Percentiles rank a stretch among this genome's conserved stretches.
Conservation (phyloP, 2,797 vertebrate species). For the Argyrosomus regius region DNA sequence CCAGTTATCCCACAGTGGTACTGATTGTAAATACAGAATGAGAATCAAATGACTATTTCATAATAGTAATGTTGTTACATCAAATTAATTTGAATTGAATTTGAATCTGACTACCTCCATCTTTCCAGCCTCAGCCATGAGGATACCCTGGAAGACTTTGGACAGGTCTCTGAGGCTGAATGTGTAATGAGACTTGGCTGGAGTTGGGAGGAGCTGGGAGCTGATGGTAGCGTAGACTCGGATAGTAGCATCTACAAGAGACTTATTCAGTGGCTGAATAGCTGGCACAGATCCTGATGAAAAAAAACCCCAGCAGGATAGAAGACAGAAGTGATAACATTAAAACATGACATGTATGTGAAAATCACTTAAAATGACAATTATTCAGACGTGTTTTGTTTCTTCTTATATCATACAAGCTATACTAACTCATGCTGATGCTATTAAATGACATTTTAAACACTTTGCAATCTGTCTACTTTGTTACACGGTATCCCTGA, state of each 20-base stretch:
- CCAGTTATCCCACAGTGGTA: not conserved
- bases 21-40: not conserved
- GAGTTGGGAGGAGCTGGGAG: constrained; percentile 94
- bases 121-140: constrained; percentile 89
- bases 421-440: not conserved
- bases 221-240: constrained; percentile 89
- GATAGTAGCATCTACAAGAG: constrained; percentile 90
- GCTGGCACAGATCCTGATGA: constrained; percentile 73
- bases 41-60: not conserved
- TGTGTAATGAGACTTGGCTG: constrained; percentile 94
- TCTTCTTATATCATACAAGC: not conserved
- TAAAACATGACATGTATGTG: not conserved
- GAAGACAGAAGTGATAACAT: not conserved
- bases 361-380: constrained; percentile 1
- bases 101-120: constrained; percentile 81
- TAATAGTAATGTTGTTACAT: constrained; percentile 3
- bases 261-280: constrained; percentile 82
- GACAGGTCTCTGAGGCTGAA: constrained; percentile 96
- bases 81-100: constrained; percentile 2
- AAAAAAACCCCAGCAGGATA: not conserved
- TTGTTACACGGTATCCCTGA: constrained; percentile 57
- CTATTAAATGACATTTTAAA: not conserved
- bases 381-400: not conserved
- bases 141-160: constrained; percentile 95
- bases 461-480: constrained; percentile 5